Base-by-base conservation (phyloP, 2,888 invertebrate species). In the Rosalia funebris region DNA sequence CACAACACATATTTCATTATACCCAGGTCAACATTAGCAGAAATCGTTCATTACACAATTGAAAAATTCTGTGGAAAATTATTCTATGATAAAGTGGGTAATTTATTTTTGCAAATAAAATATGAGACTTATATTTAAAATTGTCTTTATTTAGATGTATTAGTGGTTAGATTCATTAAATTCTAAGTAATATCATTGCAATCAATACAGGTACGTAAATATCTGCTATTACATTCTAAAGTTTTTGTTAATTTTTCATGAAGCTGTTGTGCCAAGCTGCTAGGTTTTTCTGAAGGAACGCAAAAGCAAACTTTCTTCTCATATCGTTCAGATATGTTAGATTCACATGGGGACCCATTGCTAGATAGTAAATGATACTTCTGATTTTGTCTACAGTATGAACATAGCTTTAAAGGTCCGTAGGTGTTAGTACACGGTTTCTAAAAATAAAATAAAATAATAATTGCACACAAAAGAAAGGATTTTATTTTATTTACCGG, bases 271-370 rank as follows among this genome's bases (percentile, higher is more conserved):
- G 67, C 68, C 52, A 71, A 62, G 60, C 63, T 50, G 12, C 47
- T 66, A 9, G 55, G 47, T 36, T 60, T 65, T 11, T 64, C 59
- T 20, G 54, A 19, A 1, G 70, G 67, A 12, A 67, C 34, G 47
- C 70, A 70, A 39, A 65, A 66, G 20, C 71, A 69, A 17, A 66
- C 60, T 55, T 61, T 67, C 20, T 55, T 68, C 17, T 58, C 60
- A 20, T 54, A 61, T 25, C 50, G 9, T 11, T 61, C 59, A 1
- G 58, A 56, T 2, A 20, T 53, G 16, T 58, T 50, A 1, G 65
- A 62, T 36, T 57, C 42, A 42, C 66, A 64, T 0, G 60, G 54
- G 1, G 65, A 66, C 12, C 52, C 55, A 14, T 47, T 55, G 25
- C 37, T 60, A 1, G 58, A 63, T 3, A 37, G 37, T n/a, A 60